Base-by-base conservation (phyloP, 2,113 vertebrate species). In the Burhinus oedicnemus region DNA sequence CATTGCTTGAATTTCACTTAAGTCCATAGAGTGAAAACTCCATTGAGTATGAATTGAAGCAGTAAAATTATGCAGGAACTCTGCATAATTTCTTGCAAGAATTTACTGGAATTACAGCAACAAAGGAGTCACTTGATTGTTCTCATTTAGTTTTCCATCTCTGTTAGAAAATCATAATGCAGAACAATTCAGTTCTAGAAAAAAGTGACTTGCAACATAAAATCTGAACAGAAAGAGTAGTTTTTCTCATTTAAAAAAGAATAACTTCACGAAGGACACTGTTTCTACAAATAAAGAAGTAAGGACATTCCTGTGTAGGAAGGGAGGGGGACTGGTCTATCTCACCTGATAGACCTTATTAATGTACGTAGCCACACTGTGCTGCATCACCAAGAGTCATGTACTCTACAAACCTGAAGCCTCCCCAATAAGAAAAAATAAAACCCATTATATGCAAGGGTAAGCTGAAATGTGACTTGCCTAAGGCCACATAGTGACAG, bases 41-140 rank as follows among this genome's bases (percentile, higher is more conserved):
- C 8, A 6, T 44, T 65, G 22, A 55, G 3, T 51, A 82, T 68
- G 47, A 87, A 91, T 34, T 42, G 20, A 85, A 93, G 36, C 36
- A 83, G 10, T 61, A 87, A 75, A 87, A 85, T 89, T 93, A 87
- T 72, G 44, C 74, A 90, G 83, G 40, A 95, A 65, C 32, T 92
- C 47, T 49, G 62, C 32, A 79, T 82, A 91, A 60, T 75, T 71
- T 90, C 32, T 82, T 79, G 20, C 26, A 94, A 69, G 12, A 83
- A 88, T 65, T 94, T 72, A 85, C 57, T 80, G 36, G 34, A 87
- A 57, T 88, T 86, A 54, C 36, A 83, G 44, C 6, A 88, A 57
- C 19, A 77, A 78, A 83, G 22, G 14, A 91, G 12, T 5, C 51
- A 87, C 10, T 25, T 72, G 49, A 83, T 65, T 88, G 36, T 83